Evolutionary conservation across 2,888 invertebrate genomes (phyloP).

Genomic region (Amblyjoppa fuscipennis): DNA sequence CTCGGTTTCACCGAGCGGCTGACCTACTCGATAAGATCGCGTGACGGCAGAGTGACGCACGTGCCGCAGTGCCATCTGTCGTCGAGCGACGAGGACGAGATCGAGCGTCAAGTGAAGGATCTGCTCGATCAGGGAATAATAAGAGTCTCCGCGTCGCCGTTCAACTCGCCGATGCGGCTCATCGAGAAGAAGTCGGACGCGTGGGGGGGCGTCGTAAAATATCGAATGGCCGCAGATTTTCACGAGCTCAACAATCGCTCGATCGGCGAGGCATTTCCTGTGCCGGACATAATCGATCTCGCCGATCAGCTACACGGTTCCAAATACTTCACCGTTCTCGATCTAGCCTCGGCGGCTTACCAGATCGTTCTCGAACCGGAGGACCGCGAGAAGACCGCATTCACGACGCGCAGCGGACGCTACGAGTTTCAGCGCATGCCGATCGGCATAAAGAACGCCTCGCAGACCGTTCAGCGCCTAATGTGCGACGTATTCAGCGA

Average conservation of each 20-base stretch:
- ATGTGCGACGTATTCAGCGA: constrained; percentile 48
- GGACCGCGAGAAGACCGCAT: constrained; percentile 51
- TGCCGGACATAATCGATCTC: constrained; percentile 46
- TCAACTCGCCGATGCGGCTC: constrained; percentile 30
- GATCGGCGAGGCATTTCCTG: constrained; percentile 9
- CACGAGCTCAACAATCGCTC: constrained; percentile 39
- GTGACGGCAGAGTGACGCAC: neutral
- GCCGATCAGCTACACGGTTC: constrained; percentile 50
- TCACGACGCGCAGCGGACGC: constrained; percentile 47
- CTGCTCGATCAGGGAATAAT: constrained; percentile 48
- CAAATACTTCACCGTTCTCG: constrained; percentile 57
- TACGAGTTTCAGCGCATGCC: constrained; percentile 62
- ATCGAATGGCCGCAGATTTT: constrained; percentile 10
- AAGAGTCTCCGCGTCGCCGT: constrained; percentile 36
- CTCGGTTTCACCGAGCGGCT: neutral
- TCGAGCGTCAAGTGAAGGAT: constrained; percentile 23
- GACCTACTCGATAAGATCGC: constrained; percentile 40
- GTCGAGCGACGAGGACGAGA: constrained; percentile 9
- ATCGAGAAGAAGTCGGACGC: constrained; percentile 37
- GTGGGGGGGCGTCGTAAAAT: constrained; percentile 8
- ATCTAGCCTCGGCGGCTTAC: constrained; percentile 58
- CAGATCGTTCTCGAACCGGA: constrained; percentile 43
- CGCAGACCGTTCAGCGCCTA: constrained; percentile 42
- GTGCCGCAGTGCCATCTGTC: neutral
- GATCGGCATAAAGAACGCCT: constrained; percentile 37